Base-by-base conservation (phyloP, 2,797 vertebrate genomes). In the Argentina silus region DNA sequence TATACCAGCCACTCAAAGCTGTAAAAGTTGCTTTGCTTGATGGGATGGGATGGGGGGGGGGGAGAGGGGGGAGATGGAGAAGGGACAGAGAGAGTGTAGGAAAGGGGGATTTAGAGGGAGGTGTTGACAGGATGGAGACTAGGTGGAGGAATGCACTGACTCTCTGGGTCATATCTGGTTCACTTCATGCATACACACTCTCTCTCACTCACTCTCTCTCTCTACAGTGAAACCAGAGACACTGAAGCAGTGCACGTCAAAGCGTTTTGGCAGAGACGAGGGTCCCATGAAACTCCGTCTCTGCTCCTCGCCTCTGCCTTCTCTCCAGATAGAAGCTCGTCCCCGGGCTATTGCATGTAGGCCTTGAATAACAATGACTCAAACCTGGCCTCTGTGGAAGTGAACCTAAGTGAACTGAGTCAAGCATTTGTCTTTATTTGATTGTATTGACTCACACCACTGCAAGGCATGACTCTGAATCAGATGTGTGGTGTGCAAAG, bases 211-310 rank as follows among this genome's bases (percentile, higher is more conserved):
- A 7, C 50, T 9, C 11, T 12, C 11, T 7, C 50, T 12, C 10
- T 11, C 50, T 11, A 11, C 23, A 17, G 23, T 55, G 66, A 55
- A 68, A 68, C 27, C 66, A 43, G 66, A 68, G 15, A 56, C 50
- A 47, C 12, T n/a, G 4, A 0, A 12, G 12, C 19, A 42, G 15
- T 42, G 7, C 23, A 10, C 27, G 66, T 23, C 51, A 17, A 10
- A 56, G 48, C 23, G 14, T 17, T 15, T 67, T 67, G 66, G 66
- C 66, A 48, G 17, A 10, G 42, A n/a, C 5, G 64, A 44, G 56
- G 0, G n/a, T 57, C 55, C 19, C 21, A 11, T 4, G 21, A 10
- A 59, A 21, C 56, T 9, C 23, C 42, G 44, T 51, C 7, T 19
- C 21, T n/a, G 10, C 15, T 27, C 48, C 36, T 36, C 2, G 4